Percentiles rank a stretch among this genome's conserved stretches.
phyloP scores from a whole-genome alignment of 2,113 vertebrate genomes.

The Peucedramus taeniatus region DNA sequence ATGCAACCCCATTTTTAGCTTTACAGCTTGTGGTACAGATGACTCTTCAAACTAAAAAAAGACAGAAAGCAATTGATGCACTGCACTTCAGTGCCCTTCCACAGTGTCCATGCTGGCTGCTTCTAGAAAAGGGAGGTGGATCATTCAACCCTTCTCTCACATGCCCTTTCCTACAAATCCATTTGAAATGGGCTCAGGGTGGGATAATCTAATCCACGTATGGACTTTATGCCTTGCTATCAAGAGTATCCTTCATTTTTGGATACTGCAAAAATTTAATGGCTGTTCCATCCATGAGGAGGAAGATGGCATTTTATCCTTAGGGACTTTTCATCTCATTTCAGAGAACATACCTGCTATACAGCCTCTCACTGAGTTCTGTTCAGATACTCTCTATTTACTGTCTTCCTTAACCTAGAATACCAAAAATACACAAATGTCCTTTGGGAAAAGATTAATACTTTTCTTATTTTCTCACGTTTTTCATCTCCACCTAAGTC shows the following conservation, averaged over 20 bases:
- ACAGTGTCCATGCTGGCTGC: background rate
- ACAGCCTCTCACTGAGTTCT: background rate
- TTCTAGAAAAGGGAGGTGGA: background rate
- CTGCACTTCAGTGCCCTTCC: background rate
- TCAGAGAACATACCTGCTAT: background rate
- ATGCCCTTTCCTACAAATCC: background rate
- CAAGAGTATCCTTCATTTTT: background rate
- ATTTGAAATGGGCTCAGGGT: background rate
- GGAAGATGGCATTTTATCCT: background rate
- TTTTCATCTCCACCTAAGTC: background rate
- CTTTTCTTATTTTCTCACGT: background rate
- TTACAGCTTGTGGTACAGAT: background rate
- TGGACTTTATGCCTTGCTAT: background rate
- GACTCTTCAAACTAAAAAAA: background rate
- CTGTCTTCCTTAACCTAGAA: background rate
- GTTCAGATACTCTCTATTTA: background rate
- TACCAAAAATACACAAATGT: background rate
- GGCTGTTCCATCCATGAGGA: background rate
- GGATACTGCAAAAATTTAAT: background rate
- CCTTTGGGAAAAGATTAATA: background rate
- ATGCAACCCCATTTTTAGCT: background rate
- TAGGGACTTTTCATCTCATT: background rate
- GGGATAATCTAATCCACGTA: background rate
- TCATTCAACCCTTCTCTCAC: background rate
- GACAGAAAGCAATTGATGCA: background rate